Evolutionary conservation across 2,797 vertebrate species (phyloP), one percentile per base, ranked within the genome.

Genomic region (Paramormyrops hopkinsi): DNA sequence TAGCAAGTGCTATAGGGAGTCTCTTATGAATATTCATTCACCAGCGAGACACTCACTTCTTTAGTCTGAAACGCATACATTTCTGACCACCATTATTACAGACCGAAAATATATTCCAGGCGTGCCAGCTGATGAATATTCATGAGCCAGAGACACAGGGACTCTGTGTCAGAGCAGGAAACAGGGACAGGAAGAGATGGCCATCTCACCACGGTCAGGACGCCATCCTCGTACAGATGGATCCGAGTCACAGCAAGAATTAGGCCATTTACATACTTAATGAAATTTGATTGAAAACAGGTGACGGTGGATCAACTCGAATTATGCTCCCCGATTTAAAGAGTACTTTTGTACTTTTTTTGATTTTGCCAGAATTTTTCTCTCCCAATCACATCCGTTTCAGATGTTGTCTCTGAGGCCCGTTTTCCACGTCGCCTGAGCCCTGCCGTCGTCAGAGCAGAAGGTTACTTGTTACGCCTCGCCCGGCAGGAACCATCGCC

Each of bases 21-120:
- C 76, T 82, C 76, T 82, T n/a, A 46, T 82, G 76, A 82, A 82
- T 82, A 82, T 82, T 82, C 76, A 82, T 82, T 82, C 76, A 82
- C 19, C 41, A 82, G 76, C 41, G 41, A 82, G 76, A 82, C 76
- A 82, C 76, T 82, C 76, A 46, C 19, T 82, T 82, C 76, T 82
- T 82, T 82, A 46, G 76, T 82, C 37, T 82, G 76, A 46, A 82
- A n/a, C 8, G 41, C 76, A 82, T 82, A 46, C 76, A 82, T 82
- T 82, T 46, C 76, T 22, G 17, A 46, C 76, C 76, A 8, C 76
- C 41, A 82, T 82, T 82, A 82, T 82, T 46, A 44, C 37, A 82
- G 76, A n/a, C 76, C 41, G 76, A 82, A 82, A 82, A 82, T 82
- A 46, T 82, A 82, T 82, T 22, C 76, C 76, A 82, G 76, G 37